These are phyloP conservation scores for Karalla daura DNA, from an alignment of 2,797 vertebrate species.

Conservation along the genomic window DNA sequence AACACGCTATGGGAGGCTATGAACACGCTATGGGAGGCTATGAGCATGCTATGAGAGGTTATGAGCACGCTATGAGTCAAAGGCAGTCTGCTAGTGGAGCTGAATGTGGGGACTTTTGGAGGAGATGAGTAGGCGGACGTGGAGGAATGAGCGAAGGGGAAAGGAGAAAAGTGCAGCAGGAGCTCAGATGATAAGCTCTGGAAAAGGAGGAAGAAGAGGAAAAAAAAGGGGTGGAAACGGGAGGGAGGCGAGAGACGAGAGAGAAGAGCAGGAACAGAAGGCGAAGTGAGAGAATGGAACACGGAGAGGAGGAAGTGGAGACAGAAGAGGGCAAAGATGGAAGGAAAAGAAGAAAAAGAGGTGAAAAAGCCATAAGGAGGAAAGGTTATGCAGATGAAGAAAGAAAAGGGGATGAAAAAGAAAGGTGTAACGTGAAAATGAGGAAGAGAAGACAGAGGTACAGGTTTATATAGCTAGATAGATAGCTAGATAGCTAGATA, in stretches of 20 bases:
- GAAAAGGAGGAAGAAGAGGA: neutral
- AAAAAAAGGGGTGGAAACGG: neutral
- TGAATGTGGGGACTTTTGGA: neutral
- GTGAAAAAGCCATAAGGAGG: neutral
- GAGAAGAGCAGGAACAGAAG: neutral
- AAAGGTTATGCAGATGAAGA: no score
- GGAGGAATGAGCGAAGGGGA: conserved; percentile 2
- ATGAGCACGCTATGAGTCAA: conserved; percentile 3
- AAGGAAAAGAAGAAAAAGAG: neutral
- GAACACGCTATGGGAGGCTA: no score
- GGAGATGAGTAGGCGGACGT: neutral
- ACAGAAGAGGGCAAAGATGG: neutral
- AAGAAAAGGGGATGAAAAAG: no score
- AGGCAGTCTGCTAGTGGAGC: conserved; percentile 12
- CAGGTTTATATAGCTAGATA: no score
- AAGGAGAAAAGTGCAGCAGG: neutral
- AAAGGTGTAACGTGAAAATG: neutral
- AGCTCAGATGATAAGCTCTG: neutral
- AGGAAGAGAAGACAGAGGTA: neutral
- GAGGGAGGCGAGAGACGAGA: neutral
- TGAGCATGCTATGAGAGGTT: conserved; percentile 5
- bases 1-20: no score
- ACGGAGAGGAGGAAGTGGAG: neutral
- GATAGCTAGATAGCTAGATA: no score
- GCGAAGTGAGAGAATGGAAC: neutral